phyloP scores from a whole-genome alignment of 2,113 vertebrate species.

The Leptobrachium leishanense region DNA sequence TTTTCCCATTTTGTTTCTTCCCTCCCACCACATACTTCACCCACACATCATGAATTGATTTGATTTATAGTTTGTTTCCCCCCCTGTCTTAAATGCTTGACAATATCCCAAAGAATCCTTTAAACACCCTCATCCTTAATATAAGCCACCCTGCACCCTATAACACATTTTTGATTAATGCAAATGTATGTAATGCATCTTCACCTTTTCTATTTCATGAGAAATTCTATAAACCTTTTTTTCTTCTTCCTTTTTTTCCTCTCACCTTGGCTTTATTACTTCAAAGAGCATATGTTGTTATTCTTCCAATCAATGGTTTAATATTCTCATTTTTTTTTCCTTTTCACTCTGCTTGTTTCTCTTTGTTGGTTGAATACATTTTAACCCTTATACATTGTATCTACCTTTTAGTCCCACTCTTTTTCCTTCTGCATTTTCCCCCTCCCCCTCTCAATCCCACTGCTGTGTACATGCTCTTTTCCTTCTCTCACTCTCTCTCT shows the following conservation, averaged over 20 bases:
- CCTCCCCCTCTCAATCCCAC: conserved; percentile 50
- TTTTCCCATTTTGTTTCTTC: too few species aligned
- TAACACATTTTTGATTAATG: not conserved
- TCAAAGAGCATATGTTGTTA: not conserved
- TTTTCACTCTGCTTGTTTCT: conserved; percentile 24
- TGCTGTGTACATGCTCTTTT: conserved; percentile 46
- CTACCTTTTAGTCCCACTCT: conserved; percentile 43
- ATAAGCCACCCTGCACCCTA: not conserved
- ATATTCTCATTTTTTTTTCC: conserved; percentile 36
- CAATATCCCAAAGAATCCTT: not conserved
- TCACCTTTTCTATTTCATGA: conserved; percentile 15
- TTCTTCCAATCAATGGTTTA: not conserved
- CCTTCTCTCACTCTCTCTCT: conserved; percentile 50
- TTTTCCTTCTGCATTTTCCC: conserved; percentile 55
- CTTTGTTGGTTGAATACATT: conserved; percentile 6
- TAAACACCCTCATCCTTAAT: not conserved
- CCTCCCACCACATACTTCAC: too few species aligned
- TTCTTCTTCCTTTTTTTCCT: conserved; percentile 10
- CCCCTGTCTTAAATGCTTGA: too few species aligned
- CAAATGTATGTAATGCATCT: not conserved
- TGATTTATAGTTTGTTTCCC: too few species aligned
- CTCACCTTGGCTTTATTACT: not conserved
- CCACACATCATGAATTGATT: too few species aligned
- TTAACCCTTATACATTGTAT: conserved; percentile 45
- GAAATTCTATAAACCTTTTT: not conserved